These are phyloP conservation scores for Crocidura indochinensis DNA, from an alignment of 2,797 vertebrate genomes.

Conservation along the genomic window DNA sequence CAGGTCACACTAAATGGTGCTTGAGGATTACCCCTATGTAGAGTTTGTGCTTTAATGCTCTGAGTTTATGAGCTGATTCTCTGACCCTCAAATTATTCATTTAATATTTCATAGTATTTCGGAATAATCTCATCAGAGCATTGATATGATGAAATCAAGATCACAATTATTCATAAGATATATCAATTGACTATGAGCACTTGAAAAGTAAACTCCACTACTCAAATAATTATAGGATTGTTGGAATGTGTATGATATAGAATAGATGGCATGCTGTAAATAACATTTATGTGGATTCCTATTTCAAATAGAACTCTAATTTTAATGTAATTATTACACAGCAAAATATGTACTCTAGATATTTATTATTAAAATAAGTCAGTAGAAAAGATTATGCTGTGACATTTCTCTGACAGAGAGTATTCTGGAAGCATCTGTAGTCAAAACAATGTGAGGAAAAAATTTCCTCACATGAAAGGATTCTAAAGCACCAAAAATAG, in stretches of 20 bases:
- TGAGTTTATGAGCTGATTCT: too few species aligned
- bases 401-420: constrained; percentile 9
- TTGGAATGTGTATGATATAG: background rate
- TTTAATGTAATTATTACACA: constrained; percentile 11
- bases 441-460: background rate
- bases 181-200: background rate
- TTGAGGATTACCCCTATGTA: too few species aligned
- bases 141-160: background rate
- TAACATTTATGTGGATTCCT: background rate
- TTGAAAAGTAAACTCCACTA: background rate
- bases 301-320: constrained; percentile 12
- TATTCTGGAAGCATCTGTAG: background rate
- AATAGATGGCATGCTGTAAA: constrained; percentile 24
- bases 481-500: constrained; percentile 12
- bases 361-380: constrained; percentile 37
- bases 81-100: background rate
- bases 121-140: background rate
- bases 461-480: constrained; percentile 45
- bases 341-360: background rate
- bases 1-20: too few species aligned
- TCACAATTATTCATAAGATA: background rate
- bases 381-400: background rate
- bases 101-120: background rate
- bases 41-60: too few species aligned
- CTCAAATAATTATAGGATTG: background rate